phyloP scores from a whole-genome alignment of 1,140 invertebrate species.

The Epicauta chinensis region DNA sequence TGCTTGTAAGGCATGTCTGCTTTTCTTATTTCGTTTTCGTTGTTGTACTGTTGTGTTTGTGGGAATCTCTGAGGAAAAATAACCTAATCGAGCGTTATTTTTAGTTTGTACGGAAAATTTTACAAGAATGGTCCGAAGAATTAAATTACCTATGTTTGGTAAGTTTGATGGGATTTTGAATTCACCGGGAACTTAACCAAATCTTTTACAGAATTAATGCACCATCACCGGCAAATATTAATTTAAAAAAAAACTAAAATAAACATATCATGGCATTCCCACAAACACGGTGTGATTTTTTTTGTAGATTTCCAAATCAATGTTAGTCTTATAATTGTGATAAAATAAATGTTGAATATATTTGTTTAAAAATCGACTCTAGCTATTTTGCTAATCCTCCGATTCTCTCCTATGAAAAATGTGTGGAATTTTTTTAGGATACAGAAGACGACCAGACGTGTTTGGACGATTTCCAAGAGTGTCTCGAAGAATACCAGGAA shows the following conservation, averaged over 20 bases:
- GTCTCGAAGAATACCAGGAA: constrained; percentile 55
- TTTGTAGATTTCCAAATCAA: background rate
- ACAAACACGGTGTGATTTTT: constrained; percentile 4
- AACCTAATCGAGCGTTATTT: constrained; percentile 32
- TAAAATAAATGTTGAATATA: background rate
- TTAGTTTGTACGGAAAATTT: constrained; percentile 38
- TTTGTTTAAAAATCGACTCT: background rate
- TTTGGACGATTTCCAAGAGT: constrained; percentile 55
- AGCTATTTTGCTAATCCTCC: background rate
- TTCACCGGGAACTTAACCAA: background rate
- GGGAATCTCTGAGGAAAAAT: constrained; percentile 6
- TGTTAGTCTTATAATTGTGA: background rate
- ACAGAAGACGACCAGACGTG: constrained; percentile 53
- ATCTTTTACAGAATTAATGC: constrained; percentile 7
- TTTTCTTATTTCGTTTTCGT: constrained; percentile 2
- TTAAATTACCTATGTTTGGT: constrained; percentile 30
- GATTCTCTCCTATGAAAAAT: no score
- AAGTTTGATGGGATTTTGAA: constrained; percentile 21
- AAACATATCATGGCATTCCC: constrained; percentile 15
- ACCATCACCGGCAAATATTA: background rate
- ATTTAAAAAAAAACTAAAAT: background rate
- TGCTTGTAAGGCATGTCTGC: no score
- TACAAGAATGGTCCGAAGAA: constrained; percentile 34
- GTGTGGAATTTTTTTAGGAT: constrained; percentile 29
- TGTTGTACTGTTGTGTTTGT: constrained; percentile 18